Base-by-base conservation (phyloP, 2,113 vertebrate species). In the Hippocampus zosterae region DNA sequence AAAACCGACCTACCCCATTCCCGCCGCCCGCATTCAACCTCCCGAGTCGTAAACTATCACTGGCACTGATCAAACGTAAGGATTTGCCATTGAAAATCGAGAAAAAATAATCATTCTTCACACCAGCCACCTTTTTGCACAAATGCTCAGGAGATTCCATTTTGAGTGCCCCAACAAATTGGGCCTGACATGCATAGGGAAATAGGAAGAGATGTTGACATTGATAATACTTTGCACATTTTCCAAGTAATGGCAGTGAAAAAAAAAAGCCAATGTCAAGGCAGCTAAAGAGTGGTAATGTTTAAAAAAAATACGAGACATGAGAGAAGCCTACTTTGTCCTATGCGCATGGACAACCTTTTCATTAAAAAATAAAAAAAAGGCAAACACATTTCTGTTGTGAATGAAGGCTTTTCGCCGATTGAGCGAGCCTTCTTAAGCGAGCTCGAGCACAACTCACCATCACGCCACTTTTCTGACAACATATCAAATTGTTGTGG, bases 401-500 rank as follows among this genome's bases (percentile, higher is more conserved):
- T 82, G 86, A 88, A 84, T 87, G 83, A 86, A 83, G 73, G 66
- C 71, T 65, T 71, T 70, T 81, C 53, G 60, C 70, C 79, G 66
- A 81, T 84, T 75, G 63, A 77, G 73, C 33, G 66, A 71, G 83
- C 72, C 77, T 82, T 82, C 87, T 89, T 81, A 80, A 83, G 82
- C 72, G 61, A 80, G 86, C 85, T 86, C 81, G 83, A 79, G 86
- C 65, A 78, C 81, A 82, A 85, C 83, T 86, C 69, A 40, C 73
- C 70, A 85, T 87, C 78, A 73, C 33, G 72, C 70, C 87, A 79
- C 77, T 86, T 90, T 64, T 88, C 75, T 75, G 77, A 85, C 81
- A 85, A 88, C 88, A 86, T 85, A 84, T 85, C 85, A 89, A 90
- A 83, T 73, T 87, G 87, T 84, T 89, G 86, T 85, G 87, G 81